Conservation (phyloP, 92 coral and sea anemone genomes). For the Palythoa heliodiscus region DNA sequence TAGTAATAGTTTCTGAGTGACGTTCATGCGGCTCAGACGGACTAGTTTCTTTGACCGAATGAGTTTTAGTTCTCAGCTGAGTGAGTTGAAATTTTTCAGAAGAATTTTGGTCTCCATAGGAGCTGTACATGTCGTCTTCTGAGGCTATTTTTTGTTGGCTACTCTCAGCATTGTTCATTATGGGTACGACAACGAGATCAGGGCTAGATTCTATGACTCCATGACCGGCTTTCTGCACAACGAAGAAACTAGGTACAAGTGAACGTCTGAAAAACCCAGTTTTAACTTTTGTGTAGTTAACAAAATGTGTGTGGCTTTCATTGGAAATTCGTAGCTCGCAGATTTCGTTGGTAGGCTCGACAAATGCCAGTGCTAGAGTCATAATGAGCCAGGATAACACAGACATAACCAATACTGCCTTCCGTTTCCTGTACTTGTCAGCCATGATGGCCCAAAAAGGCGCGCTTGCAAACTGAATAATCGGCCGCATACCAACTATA, state of each 20-base stretch:
- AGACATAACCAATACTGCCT: conserved; percentile 92
- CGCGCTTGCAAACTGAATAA: conserved; percentile 98
- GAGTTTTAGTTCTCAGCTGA: background rate
- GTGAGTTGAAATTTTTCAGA: background rate
- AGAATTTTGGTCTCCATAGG: background rate
- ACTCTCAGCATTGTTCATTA: background rate
- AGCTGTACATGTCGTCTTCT: background rate
- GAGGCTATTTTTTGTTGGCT: background rate
- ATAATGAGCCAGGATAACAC: conserved; percentile 94
- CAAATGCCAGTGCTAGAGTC: conserved; percentile 93
- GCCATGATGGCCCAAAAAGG: conserved; percentile 99
- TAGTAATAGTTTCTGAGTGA: background rate
- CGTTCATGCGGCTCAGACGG: background rate
- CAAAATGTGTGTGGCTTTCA: conserved; percentile 58
- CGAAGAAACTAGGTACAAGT: conserved; percentile 4
- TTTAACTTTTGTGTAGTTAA: conserved; percentile 90
- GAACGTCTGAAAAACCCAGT: conserved; percentile 97
- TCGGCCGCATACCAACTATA: conserved; percentile 91
- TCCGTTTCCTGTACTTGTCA: conserved; percentile 90
- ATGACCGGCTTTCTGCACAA: background rate
- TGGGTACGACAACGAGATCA: conserved; percentile 59
- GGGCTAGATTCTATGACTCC: conserved; percentile 26
- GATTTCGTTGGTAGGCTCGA: conserved; percentile 94
- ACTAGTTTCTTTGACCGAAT: background rate
- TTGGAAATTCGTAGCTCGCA: conserved; percentile 87